A percentile compares a stretch with the other conserved stretches of the same genome.
These are phyloP conservation scores for Hirtodrosophila duncani DNA, from an alignment of 2,888 invertebrate species.

Conservation along the genomic window DNA sequence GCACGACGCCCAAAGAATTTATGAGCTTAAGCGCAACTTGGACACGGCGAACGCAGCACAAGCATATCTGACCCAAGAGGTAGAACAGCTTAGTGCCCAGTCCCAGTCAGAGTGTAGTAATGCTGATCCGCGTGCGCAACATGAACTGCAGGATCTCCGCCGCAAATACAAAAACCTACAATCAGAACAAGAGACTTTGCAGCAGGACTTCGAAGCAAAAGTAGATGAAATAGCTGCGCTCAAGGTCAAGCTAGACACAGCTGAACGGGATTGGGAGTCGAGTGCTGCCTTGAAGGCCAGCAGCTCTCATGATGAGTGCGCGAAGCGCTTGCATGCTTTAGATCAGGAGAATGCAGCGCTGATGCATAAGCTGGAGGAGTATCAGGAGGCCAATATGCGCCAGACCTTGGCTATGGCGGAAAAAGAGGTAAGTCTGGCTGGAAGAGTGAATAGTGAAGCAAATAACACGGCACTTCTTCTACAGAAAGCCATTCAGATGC, in stretches of 20 bases:
- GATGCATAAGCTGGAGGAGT: slow-evolving; percentile 69
- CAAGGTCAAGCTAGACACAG: slow-evolving; percentile 41
- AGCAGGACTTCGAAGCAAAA: slow-evolving; percentile 62
- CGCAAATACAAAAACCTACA: slow-evolving; percentile 54
- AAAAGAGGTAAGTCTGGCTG: slow-evolving; percentile 68
- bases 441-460: neutral
- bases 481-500: slow-evolving; percentile 74
- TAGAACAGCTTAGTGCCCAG: slow-evolving; percentile 64
- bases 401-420: slow-evolving; percentile 71
- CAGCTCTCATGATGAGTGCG: slow-evolving; percentile 41
- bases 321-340: slow-evolving; percentile 36
- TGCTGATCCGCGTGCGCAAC: slow-evolving; percentile 25
- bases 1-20: slow-evolving; percentile 73
- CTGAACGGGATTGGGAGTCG: slow-evolving; percentile 15
- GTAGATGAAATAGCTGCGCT: slow-evolving; percentile 46
- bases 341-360: slow-evolving; percentile 74
- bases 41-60: slow-evolving; percentile 74
- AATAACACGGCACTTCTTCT: neutral
- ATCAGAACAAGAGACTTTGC: slow-evolving; percentile 51
- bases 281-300: slow-evolving; percentile 5
- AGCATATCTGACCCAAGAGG: slow-evolving; percentile 71
- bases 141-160: slow-evolving; percentile 58
- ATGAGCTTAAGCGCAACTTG: slow-evolving; percentile 73
- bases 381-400: slow-evolving; percentile 57
- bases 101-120: slow-evolving; percentile 17